Evolutionary conservation across 2,888 invertebrate species (phyloP), one percentile per base, ranked within the genome.

Genomic region (Fragum fragum): DNA sequence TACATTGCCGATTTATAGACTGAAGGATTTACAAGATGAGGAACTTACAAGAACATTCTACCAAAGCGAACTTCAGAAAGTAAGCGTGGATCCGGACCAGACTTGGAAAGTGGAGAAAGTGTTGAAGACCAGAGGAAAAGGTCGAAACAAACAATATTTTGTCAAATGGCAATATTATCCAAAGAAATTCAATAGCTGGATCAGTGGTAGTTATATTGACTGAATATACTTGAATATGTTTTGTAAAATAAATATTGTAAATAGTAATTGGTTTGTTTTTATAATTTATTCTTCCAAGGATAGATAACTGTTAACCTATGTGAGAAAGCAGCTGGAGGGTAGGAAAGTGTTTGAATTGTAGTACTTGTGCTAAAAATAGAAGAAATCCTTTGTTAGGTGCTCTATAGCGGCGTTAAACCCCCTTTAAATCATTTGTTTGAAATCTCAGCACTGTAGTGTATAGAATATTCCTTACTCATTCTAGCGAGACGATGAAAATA

Each of bases 91-190:
- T 55, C 80, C 77, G 3, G 57, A 85, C 36, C 72, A 82, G 29
- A 26, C 55, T 23, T 83, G 66, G 74, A 86, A 83, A 73, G 61
- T 88, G 0, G 88, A 85, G 26, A 74, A 61, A 26, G 69, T 87
- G 1, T 36, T 88, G 14, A 82, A 82, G 59, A 80, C 81, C 1
- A 78, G 78, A 77, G 87, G 86, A 29, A 78, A 74, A 36, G 76
- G 85, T 63, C 47, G 47, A 29, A 74, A 79, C 23, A 86, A 81
- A 80, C 81, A 88, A 76, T 57, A 78, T 39, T 81, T 78, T 57
- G 88, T 83, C 1, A 83, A 85, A 76, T 88, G 88, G 86, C 52
- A 79, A 59, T 63, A 85, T 72, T 88, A 75, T 68, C 85, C 86
- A 18, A 79, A 74, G 66, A 87, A 81, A 76, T 86, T 86, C 61